Percentiles rank a stretch among this genome's conserved stretches.
Evolutionary conservation across 2,797 vertebrate genomes (phyloP).

Genomic region (Tapera naevia): DNA sequence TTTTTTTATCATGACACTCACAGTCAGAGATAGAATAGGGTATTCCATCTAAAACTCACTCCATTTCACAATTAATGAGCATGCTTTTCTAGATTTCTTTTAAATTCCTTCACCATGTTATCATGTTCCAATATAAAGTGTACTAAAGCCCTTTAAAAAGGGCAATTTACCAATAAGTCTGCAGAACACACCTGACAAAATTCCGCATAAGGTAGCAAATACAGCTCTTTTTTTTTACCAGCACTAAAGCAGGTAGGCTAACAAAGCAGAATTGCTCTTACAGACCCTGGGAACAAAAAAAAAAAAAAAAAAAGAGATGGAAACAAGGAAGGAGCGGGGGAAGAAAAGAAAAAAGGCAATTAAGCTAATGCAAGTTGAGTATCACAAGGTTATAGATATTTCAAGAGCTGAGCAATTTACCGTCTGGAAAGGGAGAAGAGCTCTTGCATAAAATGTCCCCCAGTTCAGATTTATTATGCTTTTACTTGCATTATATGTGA

Average conservation of each 20-base stretch:
- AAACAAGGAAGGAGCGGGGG: not conserved
- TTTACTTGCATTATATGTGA: slow-evolving; percentile 96
- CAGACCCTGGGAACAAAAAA: slow-evolving; percentile 37
- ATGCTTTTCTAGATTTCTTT: not conserved
- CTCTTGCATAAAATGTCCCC: slow-evolving; percentile 90
- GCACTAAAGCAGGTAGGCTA: not conserved
- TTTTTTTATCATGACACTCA: not conserved
- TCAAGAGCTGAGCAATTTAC: slow-evolving; percentile 96
- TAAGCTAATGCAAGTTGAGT: slow-evolving; percentile 94
- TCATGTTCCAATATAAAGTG: not conserved
- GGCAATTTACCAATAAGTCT: slow-evolving; percentile 15
- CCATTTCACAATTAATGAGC: slow-evolving; percentile 22
- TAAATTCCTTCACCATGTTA: slow-evolving; percentile 26
- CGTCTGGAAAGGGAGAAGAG: slow-evolving; percentile 87
- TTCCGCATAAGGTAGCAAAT: slow-evolving; percentile 21
- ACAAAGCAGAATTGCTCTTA: slow-evolving; percentile 25
- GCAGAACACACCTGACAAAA: not conserved
- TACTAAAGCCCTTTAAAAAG: slow-evolving; percentile 32
- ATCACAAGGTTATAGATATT: slow-evolving; percentile 98
- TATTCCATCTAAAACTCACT: not conserved
- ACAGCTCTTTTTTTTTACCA: not conserved
- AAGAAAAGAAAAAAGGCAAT: slow-evolving; percentile 84
- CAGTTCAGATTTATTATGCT: slow-evolving; percentile 95
- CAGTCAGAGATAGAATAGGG: not conserved
- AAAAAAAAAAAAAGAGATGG: not conserved